A percentile compares a stretch with the other conserved stretches of the same genome.
Evolutionary conservation across 2,888 invertebrate species (phyloP).

Genomic region (Ceramica pisi): DNA sequence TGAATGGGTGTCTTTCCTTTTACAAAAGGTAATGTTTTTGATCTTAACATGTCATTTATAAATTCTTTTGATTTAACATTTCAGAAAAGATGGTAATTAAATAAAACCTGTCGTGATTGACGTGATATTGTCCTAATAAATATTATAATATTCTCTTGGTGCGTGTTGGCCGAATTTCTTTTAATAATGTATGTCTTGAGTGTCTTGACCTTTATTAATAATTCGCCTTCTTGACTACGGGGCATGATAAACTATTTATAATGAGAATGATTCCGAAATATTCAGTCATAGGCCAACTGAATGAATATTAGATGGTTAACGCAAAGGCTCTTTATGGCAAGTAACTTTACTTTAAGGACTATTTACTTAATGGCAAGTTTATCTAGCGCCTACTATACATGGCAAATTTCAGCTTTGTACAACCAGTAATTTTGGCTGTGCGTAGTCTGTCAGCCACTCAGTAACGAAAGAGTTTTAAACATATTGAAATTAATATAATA

Average conservation of each 20-base stretch:
- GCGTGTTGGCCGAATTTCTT: neutral
- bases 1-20: neutral
- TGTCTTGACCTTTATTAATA: conserved; percentile 4
- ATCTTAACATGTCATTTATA: neutral
- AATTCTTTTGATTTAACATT: neutral
- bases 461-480: too few species aligned
- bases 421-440: too few species aligned
- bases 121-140: conserved; percentile 9
- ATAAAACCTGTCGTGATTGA: neutral
- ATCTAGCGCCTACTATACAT: too few species aligned
- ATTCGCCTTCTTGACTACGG: neutral
- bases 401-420: too few species aligned
- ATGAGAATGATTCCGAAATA: neutral
- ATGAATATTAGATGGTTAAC: too few species aligned
- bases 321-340: too few species aligned
- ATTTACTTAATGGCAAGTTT: too few species aligned
- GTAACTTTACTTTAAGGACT: too few species aligned
- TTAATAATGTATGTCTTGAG: neutral
- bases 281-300: too few species aligned
- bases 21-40: neutral
- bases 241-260: neutral
- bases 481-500: too few species aligned
- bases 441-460: too few species aligned
- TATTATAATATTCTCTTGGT: conserved; percentile 12
- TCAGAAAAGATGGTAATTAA: neutral